These are phyloP conservation scores for Numenius arquata DNA, from an alignment of 2,113 vertebrate genomes.

Conservation along the genomic window DNA sequence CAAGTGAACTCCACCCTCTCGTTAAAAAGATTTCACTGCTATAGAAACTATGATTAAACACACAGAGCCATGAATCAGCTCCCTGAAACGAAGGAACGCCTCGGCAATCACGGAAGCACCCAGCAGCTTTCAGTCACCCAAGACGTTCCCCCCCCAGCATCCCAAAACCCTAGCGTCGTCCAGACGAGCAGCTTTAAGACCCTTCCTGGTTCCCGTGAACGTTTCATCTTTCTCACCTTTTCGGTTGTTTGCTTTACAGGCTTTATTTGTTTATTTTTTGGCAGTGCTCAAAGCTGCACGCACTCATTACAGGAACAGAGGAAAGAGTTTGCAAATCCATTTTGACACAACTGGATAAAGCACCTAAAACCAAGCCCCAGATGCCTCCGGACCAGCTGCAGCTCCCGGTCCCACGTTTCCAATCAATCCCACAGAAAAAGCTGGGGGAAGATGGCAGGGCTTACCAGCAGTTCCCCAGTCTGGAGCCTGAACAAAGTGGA, in stretches of 20 bases:
- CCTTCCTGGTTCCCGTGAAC: background rate
- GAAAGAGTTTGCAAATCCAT: background rate
- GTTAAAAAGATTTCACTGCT: background rate
- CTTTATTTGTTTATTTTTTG: background rate
- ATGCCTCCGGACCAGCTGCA: background rate
- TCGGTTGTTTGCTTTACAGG: background rate
- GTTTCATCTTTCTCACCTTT: background rate
- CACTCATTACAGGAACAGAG: background rate
- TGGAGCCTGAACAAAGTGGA: constrained; percentile 32
- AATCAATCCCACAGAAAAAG: background rate
- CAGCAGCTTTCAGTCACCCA: background rate
- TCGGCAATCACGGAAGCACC: background rate
- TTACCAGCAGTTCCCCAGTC: background rate
- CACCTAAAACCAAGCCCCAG: background rate
- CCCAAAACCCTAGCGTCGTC: background rate
- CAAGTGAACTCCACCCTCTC: constrained; percentile 17
- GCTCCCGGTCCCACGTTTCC: background rate
- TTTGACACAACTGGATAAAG: background rate
- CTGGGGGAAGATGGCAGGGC: background rate
- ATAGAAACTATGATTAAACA: background rate
- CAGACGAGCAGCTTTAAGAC: background rate
- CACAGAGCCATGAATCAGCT: constrained; percentile 1
- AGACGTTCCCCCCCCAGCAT: background rate
- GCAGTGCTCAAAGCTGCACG: background rate
- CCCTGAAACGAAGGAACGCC: background rate